Evolutionary conservation across 2,888 invertebrate species (phyloP).

Genomic region (Liodrosophila aerea): DNA sequence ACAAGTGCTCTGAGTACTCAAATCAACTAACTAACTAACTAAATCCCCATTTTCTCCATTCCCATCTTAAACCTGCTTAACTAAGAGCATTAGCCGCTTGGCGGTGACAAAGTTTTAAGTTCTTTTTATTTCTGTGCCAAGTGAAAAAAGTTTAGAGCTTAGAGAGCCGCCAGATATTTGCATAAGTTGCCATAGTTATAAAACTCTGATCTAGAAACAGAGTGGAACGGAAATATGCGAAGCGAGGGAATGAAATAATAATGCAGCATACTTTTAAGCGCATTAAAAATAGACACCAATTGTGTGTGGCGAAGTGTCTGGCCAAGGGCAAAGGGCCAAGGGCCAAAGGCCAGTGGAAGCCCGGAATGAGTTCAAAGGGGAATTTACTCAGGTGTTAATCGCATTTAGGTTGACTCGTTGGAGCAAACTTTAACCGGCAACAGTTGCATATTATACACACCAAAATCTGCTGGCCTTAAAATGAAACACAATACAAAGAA

Average conservation of each 20-base stretch:
- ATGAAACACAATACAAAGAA: neutral
- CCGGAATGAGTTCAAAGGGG: slow-evolving; percentile 21
- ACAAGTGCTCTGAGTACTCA: no score
- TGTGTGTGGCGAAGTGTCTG: no score
- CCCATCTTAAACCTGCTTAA: slow-evolving; percentile 1
- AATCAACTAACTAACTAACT: slow-evolving; percentile 15
- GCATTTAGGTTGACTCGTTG: slow-evolving; percentile 20
- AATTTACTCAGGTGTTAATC: slow-evolving; percentile 21
- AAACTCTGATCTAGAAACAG: slow-evolving; percentile 32
- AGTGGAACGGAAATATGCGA: neutral
- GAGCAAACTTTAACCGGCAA: slow-evolving; percentile 1
- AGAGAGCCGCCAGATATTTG: slow-evolving; percentile 64
- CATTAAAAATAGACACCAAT: slow-evolving; percentile 54
- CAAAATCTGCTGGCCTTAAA: slow-evolving; percentile 18
- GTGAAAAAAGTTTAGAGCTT: slow-evolving; percentile 62
- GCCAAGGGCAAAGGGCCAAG: slow-evolving; percentile 1
- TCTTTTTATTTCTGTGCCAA: slow-evolving; percentile 8
- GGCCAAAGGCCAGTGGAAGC: slow-evolving; percentile 4
- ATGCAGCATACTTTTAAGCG: slow-evolving; percentile 68
- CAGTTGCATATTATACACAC: slow-evolving; percentile 18
- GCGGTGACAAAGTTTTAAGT: slow-evolving; percentile 50
- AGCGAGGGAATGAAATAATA: slow-evolving; percentile 29
- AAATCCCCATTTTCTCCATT: neutral
- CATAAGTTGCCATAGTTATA: slow-evolving; percentile 74
- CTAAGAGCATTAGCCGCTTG: slow-evolving; percentile 68